These are phyloP conservation scores for Tragulus kanchil DNA, from an alignment of 2,113 vertebrate species.

Conservation along the genomic window DNA sequence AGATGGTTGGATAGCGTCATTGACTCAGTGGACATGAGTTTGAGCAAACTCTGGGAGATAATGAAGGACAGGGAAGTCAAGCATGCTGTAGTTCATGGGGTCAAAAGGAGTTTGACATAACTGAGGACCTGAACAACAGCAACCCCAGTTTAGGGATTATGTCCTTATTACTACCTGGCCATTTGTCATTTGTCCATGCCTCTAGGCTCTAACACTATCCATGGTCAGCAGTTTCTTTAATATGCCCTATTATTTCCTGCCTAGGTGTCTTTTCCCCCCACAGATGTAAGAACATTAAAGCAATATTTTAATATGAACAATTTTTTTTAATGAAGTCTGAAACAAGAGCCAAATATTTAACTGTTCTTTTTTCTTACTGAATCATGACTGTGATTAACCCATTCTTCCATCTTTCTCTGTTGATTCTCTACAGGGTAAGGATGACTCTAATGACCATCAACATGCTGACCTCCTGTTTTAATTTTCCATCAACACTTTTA, in stretches of 20 bases:
- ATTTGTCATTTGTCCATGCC: neutral
- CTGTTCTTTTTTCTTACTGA: neutral
- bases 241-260: neutral
- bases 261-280: neutral
- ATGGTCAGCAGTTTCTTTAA: neutral
- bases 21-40: neutral
- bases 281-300: neutral
- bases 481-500: neutral
- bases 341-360: neutral
- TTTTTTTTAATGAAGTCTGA: slow-evolving; percentile 19
- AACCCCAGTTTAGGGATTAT: neutral
- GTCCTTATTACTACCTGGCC: neutral
- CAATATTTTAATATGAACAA: neutral
- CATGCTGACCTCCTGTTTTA: neutral
- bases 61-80: neutral
- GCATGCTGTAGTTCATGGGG: neutral
- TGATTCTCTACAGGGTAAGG: neutral
- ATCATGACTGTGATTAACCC: neutral
- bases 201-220: neutral
- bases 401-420: neutral
- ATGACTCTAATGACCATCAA: neutral
- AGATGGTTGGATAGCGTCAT: neutral
- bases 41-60: neutral
- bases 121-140: neutral
- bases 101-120: neutral